Evolutionary conservation across 2,113 vertebrate species (phyloP), one percentile per base, ranked within the genome.

Genomic region (Calypte anna): DNA sequence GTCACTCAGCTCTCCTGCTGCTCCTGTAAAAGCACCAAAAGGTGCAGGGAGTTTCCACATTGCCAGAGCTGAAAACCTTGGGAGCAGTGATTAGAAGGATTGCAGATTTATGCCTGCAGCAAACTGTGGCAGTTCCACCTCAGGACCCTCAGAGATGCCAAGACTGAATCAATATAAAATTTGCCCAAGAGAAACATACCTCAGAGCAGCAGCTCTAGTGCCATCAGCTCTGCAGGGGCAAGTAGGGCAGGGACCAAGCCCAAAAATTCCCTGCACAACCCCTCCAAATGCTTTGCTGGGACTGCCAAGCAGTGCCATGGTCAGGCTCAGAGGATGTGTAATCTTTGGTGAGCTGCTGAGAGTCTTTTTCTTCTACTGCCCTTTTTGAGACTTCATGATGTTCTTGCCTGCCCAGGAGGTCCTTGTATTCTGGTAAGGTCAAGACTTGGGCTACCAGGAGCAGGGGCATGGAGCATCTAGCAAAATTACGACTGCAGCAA

Each of bases 31-130:
- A 18, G 11, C 33, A 80, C 33, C 82, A 57, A 70, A 53, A 36
- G 70, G 82, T 27, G 16, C 51, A 77, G 50, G 38, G 36, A 59
- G n/a, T 30, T 92, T 73, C 75, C 38, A 55, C 25, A 7, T 50
- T 81, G 68, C 66, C 86, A 38, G 43, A 86, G 67, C 46, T 43
- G 59, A 94, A 91, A 89, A 36, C 69, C 75, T 38, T 78, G 50
- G 27, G n/a, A 82, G 24, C 53, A 91, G 75, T 8, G 2, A 83
- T 66, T 63, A 59, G 19, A 44, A 79, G 8, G 40, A 58, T 46
- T 5, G 1, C 50, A 80, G 82, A 82, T 80, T 91, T 57, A 31
- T 70, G 90, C 79, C 84, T 82, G 27, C 3, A 2, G 91, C 78
- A 82, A 78, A 11, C 53, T 67, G 31, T 70, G 38, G 88, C 88